These are phyloP conservation scores for Macroglossus sobrinus DNA, from an alignment of 2,113 vertebrate genomes.

Conservation along the genomic window DNA sequence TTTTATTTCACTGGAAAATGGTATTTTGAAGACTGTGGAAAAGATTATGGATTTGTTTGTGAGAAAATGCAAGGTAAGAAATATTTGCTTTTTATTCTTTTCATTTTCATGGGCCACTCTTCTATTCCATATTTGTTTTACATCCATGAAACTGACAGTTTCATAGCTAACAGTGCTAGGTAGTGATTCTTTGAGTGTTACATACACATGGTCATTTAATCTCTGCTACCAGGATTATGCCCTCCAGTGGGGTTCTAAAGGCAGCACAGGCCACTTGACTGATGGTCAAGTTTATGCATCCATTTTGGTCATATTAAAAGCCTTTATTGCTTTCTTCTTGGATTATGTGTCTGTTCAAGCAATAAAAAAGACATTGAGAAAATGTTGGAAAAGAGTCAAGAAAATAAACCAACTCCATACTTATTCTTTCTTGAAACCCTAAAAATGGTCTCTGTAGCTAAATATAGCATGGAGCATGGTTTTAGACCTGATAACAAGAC, in stretches of 20 bases:
- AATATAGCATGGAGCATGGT: background rate
- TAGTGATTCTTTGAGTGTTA: background rate
- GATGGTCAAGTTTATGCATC: background rate
- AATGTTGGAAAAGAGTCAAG: background rate
- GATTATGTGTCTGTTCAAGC: background rate
- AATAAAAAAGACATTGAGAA: constrained; percentile 2
- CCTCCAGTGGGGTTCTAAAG: background rate
- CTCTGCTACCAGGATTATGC: background rate
- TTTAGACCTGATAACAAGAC: background rate
- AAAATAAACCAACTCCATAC: constrained; percentile 7
- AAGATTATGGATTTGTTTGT: constrained; percentile 92
- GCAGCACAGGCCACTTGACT: background rate
- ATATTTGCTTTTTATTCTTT: constrained; percentile 49
- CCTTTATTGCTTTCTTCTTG: background rate
- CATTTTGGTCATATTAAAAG: background rate
- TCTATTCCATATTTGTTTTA: constrained; percentile 18
- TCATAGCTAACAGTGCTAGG: background rate
- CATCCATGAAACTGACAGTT: background rate
- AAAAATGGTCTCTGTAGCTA: background rate
- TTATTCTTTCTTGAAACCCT: background rate
- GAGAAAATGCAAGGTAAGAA: constrained; percentile 91
- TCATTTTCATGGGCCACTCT: background rate
- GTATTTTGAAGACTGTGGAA: constrained; percentile 92
- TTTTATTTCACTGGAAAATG: constrained; percentile 94
- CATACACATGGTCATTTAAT: background rate